These are phyloP conservation scores for Nothoprocta pentlandii DNA, from an alignment of 2,113 vertebrate genomes.

Conservation along the genomic window DNA sequence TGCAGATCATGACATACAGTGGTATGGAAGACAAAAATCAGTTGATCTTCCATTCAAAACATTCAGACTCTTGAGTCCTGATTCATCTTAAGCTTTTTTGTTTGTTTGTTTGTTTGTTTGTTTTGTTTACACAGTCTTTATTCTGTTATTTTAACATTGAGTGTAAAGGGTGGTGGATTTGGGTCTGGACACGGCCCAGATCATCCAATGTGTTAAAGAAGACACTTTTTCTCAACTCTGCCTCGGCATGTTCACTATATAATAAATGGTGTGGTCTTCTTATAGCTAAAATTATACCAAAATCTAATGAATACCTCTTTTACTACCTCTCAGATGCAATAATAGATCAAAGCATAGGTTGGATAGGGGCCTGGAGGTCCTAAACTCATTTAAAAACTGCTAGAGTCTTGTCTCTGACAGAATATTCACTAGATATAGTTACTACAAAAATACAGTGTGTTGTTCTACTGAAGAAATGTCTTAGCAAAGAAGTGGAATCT, in stretches of 20 bases:
- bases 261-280: background rate
- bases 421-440: background rate
- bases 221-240: background rate
- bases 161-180: background rate
- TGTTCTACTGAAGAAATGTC: background rate
- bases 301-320: background rate
- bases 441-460: background rate
- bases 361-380: background rate
- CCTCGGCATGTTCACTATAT: background rate
- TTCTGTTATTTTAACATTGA: background rate
- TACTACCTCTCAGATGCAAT: background rate
- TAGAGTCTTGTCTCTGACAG: background rate
- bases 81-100: background rate
- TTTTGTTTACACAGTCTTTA: background rate
- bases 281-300: background rate
- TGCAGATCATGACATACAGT: background rate
- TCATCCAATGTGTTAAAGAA: slow-evolving; percentile 5
- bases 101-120: background rate
- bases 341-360: background rate
- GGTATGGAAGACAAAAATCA: background rate
- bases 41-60: background rate
- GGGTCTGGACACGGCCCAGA: background rate
- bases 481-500: background rate
- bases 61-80: background rate
- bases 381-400: background rate